phyloP scores from a whole-genome alignment of 2,113 vertebrate genomes.

The Cynocephalus volans region DNA sequence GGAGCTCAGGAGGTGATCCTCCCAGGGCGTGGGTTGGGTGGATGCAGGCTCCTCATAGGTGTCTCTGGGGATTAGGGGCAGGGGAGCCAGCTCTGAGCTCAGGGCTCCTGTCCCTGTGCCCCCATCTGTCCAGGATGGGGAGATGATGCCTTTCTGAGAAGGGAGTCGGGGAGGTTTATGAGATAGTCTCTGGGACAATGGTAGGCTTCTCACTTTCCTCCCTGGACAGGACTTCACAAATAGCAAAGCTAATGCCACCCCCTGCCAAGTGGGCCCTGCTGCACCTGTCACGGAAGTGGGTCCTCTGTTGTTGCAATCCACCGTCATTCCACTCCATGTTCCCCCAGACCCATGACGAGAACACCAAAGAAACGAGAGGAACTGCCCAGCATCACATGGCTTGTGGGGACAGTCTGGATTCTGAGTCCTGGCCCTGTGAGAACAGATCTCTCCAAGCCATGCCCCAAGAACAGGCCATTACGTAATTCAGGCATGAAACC shows the following conservation, averaged over 20 bases:
- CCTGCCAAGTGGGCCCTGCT: rapidly evolving
- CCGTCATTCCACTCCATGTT: neutral
- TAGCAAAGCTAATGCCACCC: rapidly evolving
- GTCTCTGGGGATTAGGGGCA: neutral
- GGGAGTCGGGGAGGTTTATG: neutral
- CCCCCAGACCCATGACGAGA: neutral
- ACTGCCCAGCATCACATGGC: neutral
- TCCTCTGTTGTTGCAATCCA: rapidly evolving
- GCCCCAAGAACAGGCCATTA: rapidly evolving
- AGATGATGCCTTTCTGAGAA: neutral
- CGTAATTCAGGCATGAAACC: rapidly evolving
- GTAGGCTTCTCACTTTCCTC: too few species aligned
- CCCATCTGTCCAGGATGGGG: rapidly evolving
- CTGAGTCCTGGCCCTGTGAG: neutral
- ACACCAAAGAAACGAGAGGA: neutral
- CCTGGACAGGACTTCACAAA: neutral
- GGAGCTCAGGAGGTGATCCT: neutral
- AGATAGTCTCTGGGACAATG: too few species aligned
- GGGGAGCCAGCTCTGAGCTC: neutral
- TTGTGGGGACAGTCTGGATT: neutral
- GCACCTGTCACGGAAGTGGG: too few species aligned
- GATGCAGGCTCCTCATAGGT: neutral
- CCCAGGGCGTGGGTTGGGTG: rapidly evolving
- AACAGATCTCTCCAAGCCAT: rapidly evolving
- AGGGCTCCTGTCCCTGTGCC: neutral